phyloP scores from a whole-genome alignment of 2,888 invertebrate species.

The Acleris emargana region DNA sequence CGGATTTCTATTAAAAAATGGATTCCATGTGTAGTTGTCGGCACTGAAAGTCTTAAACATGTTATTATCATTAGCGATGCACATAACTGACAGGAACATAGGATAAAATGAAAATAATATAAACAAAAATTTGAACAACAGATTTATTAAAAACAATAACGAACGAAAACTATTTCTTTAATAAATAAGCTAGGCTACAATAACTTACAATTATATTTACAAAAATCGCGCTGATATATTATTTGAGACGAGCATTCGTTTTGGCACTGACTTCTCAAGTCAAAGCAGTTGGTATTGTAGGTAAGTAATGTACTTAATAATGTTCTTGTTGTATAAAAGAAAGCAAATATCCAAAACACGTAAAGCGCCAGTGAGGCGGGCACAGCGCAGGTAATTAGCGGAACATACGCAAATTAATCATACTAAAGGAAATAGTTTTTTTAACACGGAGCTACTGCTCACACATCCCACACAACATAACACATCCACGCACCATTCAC shows the following conservation, averaged over 20 bases:
- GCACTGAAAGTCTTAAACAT: conserved; percentile 23
- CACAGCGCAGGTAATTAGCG: conserved; percentile 59
- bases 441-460: conserved; percentile 49
- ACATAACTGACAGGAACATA: conserved; percentile 1
- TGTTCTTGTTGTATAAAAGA: conserved; percentile 60
- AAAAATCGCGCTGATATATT: conserved; percentile 39
- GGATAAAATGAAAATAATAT: conserved; percentile 24
- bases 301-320: conserved; percentile 55
- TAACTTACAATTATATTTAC: conserved; percentile 66
- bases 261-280: conserved; percentile 14
- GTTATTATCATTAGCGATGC: background rate
- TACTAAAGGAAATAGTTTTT: conserved; percentile 52
- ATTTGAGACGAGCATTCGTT: conserved; percentile 4
- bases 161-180: conserved; percentile 53
- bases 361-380: conserved; percentile 49
- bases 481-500: conserved; percentile 42
- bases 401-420: conserved; percentile 65
- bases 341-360: conserved; percentile 60
- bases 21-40: too few species aligned
- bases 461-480: conserved; percentile 44
- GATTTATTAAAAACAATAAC: conserved; percentile 55
- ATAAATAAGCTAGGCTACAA: conserved; percentile 71
- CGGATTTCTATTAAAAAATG: too few species aligned
- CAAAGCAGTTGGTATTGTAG: conserved; percentile 45
- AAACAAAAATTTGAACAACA: conserved; percentile 52